Evolutionary conservation across 2,888 invertebrate genomes (phyloP), one percentile per base, ranked within the genome.

Genomic region (Ophion ellenae): DNA sequence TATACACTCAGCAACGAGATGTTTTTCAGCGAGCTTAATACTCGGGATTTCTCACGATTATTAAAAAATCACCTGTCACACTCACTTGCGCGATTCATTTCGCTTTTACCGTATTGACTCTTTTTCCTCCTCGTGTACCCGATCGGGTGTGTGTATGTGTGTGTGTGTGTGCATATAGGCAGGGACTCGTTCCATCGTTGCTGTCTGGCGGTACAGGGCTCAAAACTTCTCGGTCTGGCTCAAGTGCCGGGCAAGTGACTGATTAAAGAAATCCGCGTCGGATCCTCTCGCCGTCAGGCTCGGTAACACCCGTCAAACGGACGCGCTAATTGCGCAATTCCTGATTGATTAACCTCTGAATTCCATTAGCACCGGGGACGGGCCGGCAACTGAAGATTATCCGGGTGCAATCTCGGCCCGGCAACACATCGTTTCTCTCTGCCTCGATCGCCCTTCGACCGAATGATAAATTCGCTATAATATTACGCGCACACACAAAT

Each of bases 191-290:
- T 83, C 81, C 71, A 81, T 87, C 87, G 75, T 86, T 87, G 36
- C 67, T 66, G 69, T 70, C 80, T 61, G 59, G 36, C 59, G 70
- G 57, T 61, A 14, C 57, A 63, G 67, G 74, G 9, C 24, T 24
- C 32, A 61, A 67, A 67, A 81, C 74, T 80, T 57, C 67, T 64
- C 67, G 67, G 64, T 32, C 79, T 47, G 32, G 74, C 78, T 63
- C 83, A 81, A 71, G 84, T 82, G 73, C 86, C 81, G 86, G 67
- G 89, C 83, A 88, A 87, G 90, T 92, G 92, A 92, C 92, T 92
- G 92, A 92, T 92, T 92, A 92, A 92, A 92, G 91, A 92, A 92
- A 92, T 91, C 89, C 89, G 89, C 89, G 91, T 92, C 90, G 89
- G 90, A 90, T 88, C 87, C 88, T 89, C 90, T 88, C 88, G 85